Evolutionary conservation across 2,113 vertebrate genomes (phyloP), one percentile per base, ranked within the genome.

Genomic region (Eretmochelys imbricata): DNA sequence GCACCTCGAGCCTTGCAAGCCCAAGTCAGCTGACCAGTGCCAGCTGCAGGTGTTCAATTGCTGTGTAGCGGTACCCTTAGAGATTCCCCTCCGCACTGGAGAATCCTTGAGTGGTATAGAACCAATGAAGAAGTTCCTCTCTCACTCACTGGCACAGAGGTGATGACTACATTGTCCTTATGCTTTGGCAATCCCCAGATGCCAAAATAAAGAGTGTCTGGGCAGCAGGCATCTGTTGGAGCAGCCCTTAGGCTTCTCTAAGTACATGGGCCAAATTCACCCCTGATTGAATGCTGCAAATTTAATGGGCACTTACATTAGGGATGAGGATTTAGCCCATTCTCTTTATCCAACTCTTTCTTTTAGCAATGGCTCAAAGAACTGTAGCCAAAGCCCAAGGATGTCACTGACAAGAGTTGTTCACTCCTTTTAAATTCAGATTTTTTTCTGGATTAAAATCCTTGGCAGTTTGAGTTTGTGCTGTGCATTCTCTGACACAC

Each of bases 291-390:
- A 38, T 46, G 31, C 2, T 92, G 25, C 4, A n/a, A 90, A 84
- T 59, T 84, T 82, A 89, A 82, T 75, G 59, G 49, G 16, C 57
- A 62, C 69, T 95, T 87, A 42, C 2, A 76, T 50, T 19, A 51
- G 4, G 92, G 57, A 85, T 65, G 82, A 53, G 55, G 5, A 50
- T 88, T 89, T 89, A 65, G 1, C 8, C 35, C 9, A 51, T 95
- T 84, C 3, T 93, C 42, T 80, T 91, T 83, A 76, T 50, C 6
- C 55, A 91, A 83, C 35, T 25, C 82, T 76, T 25, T 62, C 50
- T 94, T 93, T 80, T 22, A 57, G 24, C 84, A 53, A 85, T 85
- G 65, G 96, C 82, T 85, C 59, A 92, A 94, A 89, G 14, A 81
- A 1, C 12, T 88, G 35, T 12, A 51, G 82, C n/a, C 17, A 55